Base-by-base conservation (phyloP, 2,888 invertebrate genomes). In the Liposcelis brunnea region DNA sequence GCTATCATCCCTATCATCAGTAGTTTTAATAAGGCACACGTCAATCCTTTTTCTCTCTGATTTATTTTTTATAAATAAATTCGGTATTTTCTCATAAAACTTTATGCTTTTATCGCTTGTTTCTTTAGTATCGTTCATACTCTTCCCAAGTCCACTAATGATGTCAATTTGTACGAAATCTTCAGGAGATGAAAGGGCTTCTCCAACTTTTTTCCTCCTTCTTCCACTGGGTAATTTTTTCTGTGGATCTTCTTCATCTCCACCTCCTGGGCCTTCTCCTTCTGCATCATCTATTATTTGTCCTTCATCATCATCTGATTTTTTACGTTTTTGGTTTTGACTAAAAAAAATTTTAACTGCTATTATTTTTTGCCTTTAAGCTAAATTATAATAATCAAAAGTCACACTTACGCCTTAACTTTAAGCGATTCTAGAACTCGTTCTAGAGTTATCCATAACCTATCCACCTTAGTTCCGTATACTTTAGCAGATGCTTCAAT, bases 221-320 rank as follows among this genome's bases (percentile, higher is more conserved):
- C 19, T n/a, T n/a, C 18, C 6, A 6, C 6, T 3, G 18, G 4
- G 7, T 3, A 7, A n/a, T 18, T 14, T 19, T n/a, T 14, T 40
- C 16, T 16, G 18, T 11, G 7, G n/a, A 10, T n/a, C 19, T 16
- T 10, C 40, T 16, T 14, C 16, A 15, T 16, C 40, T 19, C 4
- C 40, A 5, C 19, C 19, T 15, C 16, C 40, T 18, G 12, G 5
- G 4, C 11, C 40, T 18, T 40, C 40, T 11, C 16, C 40, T 16
- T 19, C 40, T 11, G 4, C 40, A 40, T 40, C 40, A 40, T 40
- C 40, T n/a, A n/a, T n/a, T n/a, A n/a, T n/a, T n/a, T n/a, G n/a
- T n/a, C n/a, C n/a, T 11, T 18, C 40, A 40, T 40, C 40, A 40
- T 40, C 40, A 6, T 8, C 40, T 6, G 16, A 7, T 35, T 35